These are phyloP conservation scores for Pygocentrus nattereri DNA, from an alignment of 2,797 vertebrate species.

Conservation along the genomic window DNA sequence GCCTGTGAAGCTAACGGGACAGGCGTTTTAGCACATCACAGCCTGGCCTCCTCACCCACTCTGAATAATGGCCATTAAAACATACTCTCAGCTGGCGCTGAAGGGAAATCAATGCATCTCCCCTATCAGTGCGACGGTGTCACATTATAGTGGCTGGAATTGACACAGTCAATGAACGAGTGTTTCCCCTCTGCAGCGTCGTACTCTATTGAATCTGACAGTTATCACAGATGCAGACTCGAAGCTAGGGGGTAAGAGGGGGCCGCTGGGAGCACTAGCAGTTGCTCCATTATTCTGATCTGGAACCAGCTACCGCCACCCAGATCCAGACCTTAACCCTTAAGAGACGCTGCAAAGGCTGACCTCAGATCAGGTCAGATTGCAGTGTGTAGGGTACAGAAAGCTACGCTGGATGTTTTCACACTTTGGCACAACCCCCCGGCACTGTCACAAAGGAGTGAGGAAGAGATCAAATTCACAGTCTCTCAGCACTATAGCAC, in stretches of 20 bases:
- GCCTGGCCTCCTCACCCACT: slow-evolving; percentile 23
- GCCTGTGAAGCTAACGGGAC: slow-evolving; percentile 35
- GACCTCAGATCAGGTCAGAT: slow-evolving; percentile 12
- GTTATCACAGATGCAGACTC: slow-evolving; percentile 59
- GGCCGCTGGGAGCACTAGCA: not conserved
- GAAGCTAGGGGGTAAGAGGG: slow-evolving; percentile 8
- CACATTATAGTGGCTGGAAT: slow-evolving; percentile 72
- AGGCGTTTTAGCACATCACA: slow-evolving; percentile 48
- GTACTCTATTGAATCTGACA: slow-evolving; percentile 64
- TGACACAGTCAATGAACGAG: slow-evolving; percentile 59
- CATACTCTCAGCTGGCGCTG: slow-evolving; percentile 67
- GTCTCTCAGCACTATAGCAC: slow-evolving; percentile 20
- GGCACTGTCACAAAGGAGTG: slow-evolving; percentile 60
- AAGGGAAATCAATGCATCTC: slow-evolving; percentile 81
- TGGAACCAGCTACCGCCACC: not conserved
- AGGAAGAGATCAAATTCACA: slow-evolving; percentile 44
- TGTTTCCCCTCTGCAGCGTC: slow-evolving; percentile 61
- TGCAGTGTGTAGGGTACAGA: slow-evolving; percentile 21
- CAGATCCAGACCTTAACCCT: not conserved
- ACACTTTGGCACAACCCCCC: slow-evolving; percentile 60
- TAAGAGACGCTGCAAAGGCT: slow-evolving; percentile 11
- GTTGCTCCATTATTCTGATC: slow-evolving; percentile 20
- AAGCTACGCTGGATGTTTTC: slow-evolving; percentile 68
- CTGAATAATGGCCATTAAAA: slow-evolving; percentile 55
- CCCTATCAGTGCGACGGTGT: slow-evolving; percentile 70